Evolutionary conservation across 2,113 vertebrate species (phyloP).

Genomic region (Protomyctophum bolini): DNA sequence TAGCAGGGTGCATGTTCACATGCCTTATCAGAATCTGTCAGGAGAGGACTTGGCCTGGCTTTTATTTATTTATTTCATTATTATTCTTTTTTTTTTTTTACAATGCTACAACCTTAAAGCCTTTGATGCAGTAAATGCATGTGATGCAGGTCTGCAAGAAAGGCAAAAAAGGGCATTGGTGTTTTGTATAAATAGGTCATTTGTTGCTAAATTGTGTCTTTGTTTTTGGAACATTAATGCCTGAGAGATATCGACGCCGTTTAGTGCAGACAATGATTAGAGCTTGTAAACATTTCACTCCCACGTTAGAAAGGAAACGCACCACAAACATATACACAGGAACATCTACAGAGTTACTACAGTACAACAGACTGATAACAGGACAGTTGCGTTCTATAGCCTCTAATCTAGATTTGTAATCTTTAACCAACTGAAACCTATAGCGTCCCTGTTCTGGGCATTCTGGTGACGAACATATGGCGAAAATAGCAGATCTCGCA

Average conservation of each 20-base stretch:
- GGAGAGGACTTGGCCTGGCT: conserved; percentile 59
- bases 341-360: background rate
- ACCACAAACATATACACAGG: background rate
- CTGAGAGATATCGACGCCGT: background rate
- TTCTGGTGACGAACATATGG: no score
- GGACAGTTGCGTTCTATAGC: conserved; percentile 2
- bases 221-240: conserved; percentile 5
- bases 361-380: background rate
- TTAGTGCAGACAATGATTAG: background rate
- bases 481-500: no score
- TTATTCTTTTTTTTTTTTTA: conserved; percentile 9
- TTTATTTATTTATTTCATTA: background rate
- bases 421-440: background rate
- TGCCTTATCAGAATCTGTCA: conserved; percentile 72
- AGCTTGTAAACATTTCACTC: background rate
- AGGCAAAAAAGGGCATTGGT: background rate
- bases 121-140: conserved; percentile 26
- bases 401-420: conserved; percentile 21
- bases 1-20: conserved; percentile 74
- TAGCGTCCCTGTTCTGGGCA: no score
- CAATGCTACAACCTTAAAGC: conserved; percentile 56
- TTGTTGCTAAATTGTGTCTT: conserved; percentile 27
- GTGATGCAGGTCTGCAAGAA: conserved; percentile 32
- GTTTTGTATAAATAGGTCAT: conserved; percentile 23
- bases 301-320: background rate